These are phyloP conservation scores for Riparia riparia DNA, from an alignment of 2,113 vertebrate species.

Conservation along the genomic window DNA sequence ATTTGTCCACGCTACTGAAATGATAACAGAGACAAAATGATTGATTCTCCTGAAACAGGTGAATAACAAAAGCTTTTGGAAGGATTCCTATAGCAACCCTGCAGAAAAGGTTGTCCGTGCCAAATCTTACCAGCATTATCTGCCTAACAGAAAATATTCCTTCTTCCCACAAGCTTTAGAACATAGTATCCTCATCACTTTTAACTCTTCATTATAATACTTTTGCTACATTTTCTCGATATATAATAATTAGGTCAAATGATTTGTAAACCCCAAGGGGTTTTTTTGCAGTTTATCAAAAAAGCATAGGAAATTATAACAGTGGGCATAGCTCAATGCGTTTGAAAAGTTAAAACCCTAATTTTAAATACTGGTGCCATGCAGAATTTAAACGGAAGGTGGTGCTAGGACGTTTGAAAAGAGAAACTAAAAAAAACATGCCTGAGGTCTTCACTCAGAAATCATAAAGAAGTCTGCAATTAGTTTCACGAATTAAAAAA, in stretches of 20 bases:
- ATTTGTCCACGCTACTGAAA: background rate
- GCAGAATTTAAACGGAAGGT: background rate
- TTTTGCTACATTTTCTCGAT: background rate
- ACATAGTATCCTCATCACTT: background rate
- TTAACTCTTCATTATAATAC: background rate
- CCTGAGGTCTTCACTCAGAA: background rate
- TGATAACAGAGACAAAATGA: background rate
- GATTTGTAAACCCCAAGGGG: fast-evolving
- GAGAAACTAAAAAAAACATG: background rate
- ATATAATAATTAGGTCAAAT: background rate
- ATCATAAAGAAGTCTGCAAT: background rate
- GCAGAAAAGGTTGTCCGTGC: fast-evolving
- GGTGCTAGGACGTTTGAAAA: background rate
- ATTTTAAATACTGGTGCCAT: background rate
- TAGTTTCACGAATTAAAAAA: background rate
- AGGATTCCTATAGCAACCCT: background rate
- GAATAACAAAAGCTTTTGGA: background rate
- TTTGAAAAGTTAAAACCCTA: background rate
- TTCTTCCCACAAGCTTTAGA: background rate
- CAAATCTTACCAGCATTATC: background rate
- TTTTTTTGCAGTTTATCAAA: background rate
- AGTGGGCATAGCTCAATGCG: fast-evolving
- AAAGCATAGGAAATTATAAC: background rate
- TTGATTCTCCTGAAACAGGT: background rate
- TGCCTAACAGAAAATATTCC: background rate